Conservation (phyloP, 2,113 vertebrate species). For the Nasalis larvatus region DNA sequence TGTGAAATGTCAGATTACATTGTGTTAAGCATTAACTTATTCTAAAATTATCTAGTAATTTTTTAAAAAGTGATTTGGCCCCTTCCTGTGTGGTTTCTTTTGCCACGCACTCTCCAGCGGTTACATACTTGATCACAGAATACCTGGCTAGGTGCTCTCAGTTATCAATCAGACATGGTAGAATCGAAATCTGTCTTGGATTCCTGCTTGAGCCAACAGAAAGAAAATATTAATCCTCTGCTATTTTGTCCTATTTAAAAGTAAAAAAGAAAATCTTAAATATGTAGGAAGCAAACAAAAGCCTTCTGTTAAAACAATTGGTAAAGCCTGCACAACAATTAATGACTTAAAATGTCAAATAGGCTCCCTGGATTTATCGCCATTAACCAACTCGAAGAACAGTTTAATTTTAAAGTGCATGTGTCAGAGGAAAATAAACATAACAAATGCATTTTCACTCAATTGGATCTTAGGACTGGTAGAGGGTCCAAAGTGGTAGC, state of each 20-base stretch:
- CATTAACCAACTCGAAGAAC: slow-evolving; percentile 37
- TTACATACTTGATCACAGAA: slow-evolving; percentile 85
- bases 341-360: slow-evolving; percentile 76
- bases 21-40: slow-evolving; percentile 66
- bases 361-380: slow-evolving; percentile 45
- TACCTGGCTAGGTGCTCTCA: slow-evolving; percentile 84
- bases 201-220: slow-evolving; percentile 85
- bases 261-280: neutral
- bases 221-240: slow-evolving; percentile 78
- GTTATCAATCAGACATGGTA: slow-evolving; percentile 79
- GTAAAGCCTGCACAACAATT: slow-evolving; percentile 61
- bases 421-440: neutral
- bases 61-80: slow-evolving; percentile 77
- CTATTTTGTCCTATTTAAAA: slow-evolving; percentile 65
- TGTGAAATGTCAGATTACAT: slow-evolving; percentile 68
- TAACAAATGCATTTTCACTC: slow-evolving; percentile 21
- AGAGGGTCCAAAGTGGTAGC: neutral
- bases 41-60: slow-evolving; percentile 72
- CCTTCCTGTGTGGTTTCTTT: slow-evolving; percentile 90
- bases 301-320: slow-evolving; percentile 70
- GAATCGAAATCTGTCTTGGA: slow-evolving; percentile 64
- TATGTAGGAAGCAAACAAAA: slow-evolving; percentile 78
- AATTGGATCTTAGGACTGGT: neutral
- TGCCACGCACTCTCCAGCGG: slow-evolving; percentile 82
- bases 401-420: slow-evolving; percentile 62